These are phyloP conservation scores for Muricea muricata DNA, from an alignment of 92 coral and sea anemone genomes.

Conservation along the genomic window DNA sequence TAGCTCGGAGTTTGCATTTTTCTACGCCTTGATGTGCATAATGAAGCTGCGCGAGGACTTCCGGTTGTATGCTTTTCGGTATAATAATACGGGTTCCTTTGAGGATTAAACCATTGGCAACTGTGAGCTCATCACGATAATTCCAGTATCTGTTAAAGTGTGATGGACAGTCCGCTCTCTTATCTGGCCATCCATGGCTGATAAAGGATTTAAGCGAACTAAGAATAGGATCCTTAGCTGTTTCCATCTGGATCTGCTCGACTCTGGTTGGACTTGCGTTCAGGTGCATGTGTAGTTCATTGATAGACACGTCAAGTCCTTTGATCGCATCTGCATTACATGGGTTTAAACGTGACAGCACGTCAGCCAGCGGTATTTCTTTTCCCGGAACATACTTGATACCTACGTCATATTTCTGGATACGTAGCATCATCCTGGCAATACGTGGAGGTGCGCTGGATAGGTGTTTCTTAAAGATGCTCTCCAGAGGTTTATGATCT, in stretches of 20 bases:
- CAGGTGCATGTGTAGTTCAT: constrained; percentile 62
- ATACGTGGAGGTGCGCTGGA: constrained; percentile 3
- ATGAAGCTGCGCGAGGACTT: constrained; percentile 67
- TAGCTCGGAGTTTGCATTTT: constrained; percentile 75
- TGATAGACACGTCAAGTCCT: constrained; percentile 58
- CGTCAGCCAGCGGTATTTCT: constrained; percentile 59
- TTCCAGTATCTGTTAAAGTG: background rate
- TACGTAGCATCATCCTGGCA: constrained; percentile 64
- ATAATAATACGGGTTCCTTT: constrained; percentile 67
- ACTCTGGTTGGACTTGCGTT: constrained; percentile 65
- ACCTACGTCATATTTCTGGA: constrained; percentile 55
- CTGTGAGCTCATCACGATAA: constrained; percentile 54
- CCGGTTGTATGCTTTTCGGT: constrained; percentile 61
- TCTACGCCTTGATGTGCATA: constrained; percentile 78
- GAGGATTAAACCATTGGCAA: constrained; percentile 52
- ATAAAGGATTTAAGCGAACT: background rate
- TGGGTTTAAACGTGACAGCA: constrained; percentile 57
- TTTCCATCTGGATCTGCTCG: constrained; percentile 43
- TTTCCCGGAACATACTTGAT: constrained; percentile 59
- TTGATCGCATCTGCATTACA: constrained; percentile 45
- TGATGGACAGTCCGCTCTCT: too few relatives aligned
- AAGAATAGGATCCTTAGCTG: constrained; percentile 43
- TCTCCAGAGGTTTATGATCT: constrained; percentile 72
- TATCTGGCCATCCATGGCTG: too few relatives aligned
- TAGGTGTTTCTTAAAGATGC: constrained; percentile 48